Percentiles rank a stretch among this genome's conserved stretches.
Evolutionary conservation across 1,140 invertebrate species (phyloP).

Genomic region (Hycleus cichorii): DNA sequence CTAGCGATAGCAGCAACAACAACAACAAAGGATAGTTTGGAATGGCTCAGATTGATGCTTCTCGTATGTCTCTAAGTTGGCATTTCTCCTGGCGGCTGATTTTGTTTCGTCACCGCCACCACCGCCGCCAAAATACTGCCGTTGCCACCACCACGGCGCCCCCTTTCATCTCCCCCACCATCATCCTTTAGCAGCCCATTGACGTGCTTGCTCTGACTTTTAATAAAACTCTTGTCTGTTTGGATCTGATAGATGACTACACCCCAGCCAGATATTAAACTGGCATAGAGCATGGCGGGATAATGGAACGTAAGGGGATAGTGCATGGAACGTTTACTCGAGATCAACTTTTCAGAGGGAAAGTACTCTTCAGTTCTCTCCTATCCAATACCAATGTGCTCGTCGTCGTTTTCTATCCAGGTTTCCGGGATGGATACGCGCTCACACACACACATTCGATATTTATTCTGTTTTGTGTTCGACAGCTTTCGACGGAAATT

Average conservation of each 20-base stretch:
- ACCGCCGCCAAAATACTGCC: background rate
- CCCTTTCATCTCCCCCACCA: conserved; percentile 9
- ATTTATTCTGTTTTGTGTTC: conserved; percentile 25
- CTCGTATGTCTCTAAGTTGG: conserved; percentile 22
- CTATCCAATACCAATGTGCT: conserved; percentile 17
- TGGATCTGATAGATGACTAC: conserved; percentile 46
- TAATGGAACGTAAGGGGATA: conserved; percentile 12
- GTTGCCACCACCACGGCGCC: conserved; percentile 1
- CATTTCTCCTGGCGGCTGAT: background rate
- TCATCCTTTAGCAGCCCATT: conserved; percentile 32
- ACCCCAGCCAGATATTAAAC: conserved; percentile 44
- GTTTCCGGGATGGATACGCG: conserved; percentile 1
- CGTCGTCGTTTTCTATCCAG: conserved; percentile 13
- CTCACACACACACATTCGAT: background rate
- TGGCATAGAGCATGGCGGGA: conserved; percentile 23
- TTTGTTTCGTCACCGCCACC: no score
- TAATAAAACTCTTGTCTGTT: conserved; percentile 41
- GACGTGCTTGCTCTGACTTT: conserved; percentile 42
- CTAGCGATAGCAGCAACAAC: background rate
- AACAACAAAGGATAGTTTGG: conserved; percentile 16
- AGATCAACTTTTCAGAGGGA: conserved; percentile 29
- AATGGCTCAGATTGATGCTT: conserved; percentile 24
- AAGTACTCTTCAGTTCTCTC: conserved; percentile 24
- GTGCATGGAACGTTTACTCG: conserved; percentile 18
- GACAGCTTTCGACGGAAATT: conserved; percentile 22